Evolutionary conservation across 2,888 invertebrate species (phyloP).

Genomic region (Dioctria linearis): DNA sequence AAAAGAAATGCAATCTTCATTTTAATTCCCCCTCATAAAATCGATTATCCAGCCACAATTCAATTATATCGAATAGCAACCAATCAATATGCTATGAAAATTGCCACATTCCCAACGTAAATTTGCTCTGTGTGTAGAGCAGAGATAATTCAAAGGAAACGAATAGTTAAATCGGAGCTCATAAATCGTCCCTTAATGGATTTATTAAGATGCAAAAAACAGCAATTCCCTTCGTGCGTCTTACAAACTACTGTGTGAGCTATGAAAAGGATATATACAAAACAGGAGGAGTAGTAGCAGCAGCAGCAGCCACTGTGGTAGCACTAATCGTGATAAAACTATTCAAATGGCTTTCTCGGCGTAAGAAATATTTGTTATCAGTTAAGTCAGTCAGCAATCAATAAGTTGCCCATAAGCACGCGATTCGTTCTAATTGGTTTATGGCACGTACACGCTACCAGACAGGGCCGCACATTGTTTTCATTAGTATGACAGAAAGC

Average conservation of each 20-base stretch:
- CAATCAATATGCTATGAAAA: background rate
- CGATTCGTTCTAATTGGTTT: constrained; percentile 48
- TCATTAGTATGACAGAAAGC: too few species aligned
- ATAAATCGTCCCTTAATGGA: constrained; percentile 44
- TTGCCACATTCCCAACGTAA: constrained; percentile 37
- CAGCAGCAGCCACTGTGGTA: background rate
- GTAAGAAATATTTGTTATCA: constrained; percentile 43
- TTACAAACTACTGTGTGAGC: background rate
- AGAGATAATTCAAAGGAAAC: constrained; percentile 23
- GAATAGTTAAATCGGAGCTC: constrained; percentile 14
- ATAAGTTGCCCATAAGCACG: constrained; percentile 44
- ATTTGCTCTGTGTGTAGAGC: constrained; percentile 19
- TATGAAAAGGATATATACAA: background rate
- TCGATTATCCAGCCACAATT: too few species aligned
- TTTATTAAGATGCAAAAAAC: constrained; percentile 46
- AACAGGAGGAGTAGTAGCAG: too few species aligned
- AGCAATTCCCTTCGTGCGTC: background rate
- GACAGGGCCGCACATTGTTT: too few species aligned
- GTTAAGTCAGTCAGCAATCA: constrained; percentile 46
- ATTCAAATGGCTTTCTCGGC: constrained; percentile 44
- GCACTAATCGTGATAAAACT: constrained; percentile 37
- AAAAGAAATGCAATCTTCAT: too few species aligned
- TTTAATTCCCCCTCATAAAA: too few species aligned
- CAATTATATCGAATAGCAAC: background rate
- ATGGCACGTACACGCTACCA: constrained; percentile 19